Evolutionary conservation across 1,140 invertebrate genomes (phyloP).

Genomic region (Phenacoccus solenopsis): DNA sequence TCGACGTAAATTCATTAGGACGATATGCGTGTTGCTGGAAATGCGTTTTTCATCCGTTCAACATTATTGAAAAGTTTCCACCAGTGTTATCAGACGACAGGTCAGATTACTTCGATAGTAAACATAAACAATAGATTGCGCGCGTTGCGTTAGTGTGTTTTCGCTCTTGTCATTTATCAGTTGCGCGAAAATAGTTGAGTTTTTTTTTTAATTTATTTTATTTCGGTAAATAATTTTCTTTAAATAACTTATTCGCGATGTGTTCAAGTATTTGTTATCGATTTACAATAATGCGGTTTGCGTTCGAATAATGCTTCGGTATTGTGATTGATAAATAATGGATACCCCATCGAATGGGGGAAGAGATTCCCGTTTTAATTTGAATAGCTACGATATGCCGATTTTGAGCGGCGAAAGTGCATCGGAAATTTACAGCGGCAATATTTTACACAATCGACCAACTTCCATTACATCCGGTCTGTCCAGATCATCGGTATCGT

Average conservation of each 20-base stretch:
- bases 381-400: conserved; percentile 43
- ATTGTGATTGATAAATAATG: conserved; percentile 38
- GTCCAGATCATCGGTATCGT: conserved; percentile 28
- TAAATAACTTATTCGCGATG: neutral
- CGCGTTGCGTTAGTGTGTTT: neutral
- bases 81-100: conserved; percentile 9
- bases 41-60: neutral
- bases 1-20: neutral
- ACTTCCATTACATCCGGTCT: conserved; percentile 44
- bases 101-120: conserved; percentile 8
- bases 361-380: conserved; percentile 70
- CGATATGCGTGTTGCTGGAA: neutral
- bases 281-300: conserved; percentile 12
- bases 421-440: conserved; percentile 58
- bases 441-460: conserved; percentile 43
- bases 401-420: conserved; percentile 55
- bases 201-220: too few species aligned
- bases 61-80: neutral
- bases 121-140: conserved; percentile 14
- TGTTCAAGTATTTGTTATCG: neutral
- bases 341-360: conserved; percentile 59
- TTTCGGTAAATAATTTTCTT: neutral
- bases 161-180: neutral
- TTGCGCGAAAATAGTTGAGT: neutral
- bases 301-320: conserved; percentile 20